Evolutionary conservation across 1,140 invertebrate species (phyloP).

Genomic region (Drosophila ananassae): DNA sequence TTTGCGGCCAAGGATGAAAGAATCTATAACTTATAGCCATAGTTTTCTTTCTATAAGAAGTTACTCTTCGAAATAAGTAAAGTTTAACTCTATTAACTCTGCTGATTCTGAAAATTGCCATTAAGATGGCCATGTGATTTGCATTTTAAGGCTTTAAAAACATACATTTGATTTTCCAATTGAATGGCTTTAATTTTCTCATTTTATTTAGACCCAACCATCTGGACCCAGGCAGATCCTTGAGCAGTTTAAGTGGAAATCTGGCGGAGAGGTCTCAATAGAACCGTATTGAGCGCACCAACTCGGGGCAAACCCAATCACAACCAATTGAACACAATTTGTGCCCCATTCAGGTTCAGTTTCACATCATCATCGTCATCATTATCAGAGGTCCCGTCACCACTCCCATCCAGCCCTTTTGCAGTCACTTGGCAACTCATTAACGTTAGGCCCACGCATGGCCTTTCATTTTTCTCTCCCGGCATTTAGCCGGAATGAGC

Average conservation of each 20-base stretch:
- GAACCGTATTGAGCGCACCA: constrained; percentile 8
- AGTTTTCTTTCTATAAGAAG: neutral
- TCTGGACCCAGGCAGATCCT: neutral
- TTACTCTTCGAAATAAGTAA: no score
- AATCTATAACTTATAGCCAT: constrained; percentile 9
- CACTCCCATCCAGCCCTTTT: neutral
- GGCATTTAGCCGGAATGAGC: constrained; percentile 29
- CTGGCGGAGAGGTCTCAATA: constrained; percentile 23
- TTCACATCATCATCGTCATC: constrained; percentile 31
- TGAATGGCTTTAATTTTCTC: neutral
- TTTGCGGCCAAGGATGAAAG: constrained; percentile 5
- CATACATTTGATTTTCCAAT: constrained; percentile 12
- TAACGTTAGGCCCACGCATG: constrained; percentile 48
- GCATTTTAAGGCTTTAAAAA: neutral
- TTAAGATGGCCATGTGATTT: neutral
- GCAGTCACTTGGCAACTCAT: constrained; percentile 66
- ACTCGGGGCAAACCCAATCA: constrained; percentile 38
- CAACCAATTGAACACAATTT: constrained; percentile 52
- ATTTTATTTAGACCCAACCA: neutral
- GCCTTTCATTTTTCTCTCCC: constrained; percentile 4
- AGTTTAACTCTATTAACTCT: neutral
- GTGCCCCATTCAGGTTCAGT: constrained; percentile 48
- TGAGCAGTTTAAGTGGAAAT: constrained; percentile 29
- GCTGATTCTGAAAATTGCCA: neutral
- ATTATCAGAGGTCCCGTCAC: neutral